Percentiles rank a stretch among this genome's conserved stretches.
Conservation (phyloP, 1,140 invertebrate genomes). For the Cyclina sinensis region DNA sequence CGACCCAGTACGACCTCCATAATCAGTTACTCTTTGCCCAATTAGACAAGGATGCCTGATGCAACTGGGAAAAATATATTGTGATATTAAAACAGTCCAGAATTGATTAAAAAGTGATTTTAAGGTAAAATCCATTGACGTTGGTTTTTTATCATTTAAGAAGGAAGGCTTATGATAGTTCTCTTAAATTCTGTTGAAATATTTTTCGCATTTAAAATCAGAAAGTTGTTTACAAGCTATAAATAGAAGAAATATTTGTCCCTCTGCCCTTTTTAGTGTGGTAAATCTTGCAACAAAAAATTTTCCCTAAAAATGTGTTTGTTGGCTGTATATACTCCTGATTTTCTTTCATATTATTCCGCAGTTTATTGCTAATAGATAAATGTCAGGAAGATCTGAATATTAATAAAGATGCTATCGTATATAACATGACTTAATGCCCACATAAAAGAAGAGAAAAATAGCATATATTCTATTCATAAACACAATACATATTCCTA, state of each 20-base stretch:
- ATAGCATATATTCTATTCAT: constrained; percentile 37
- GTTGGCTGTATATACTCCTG: background rate
- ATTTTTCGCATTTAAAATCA: too few relatives aligned
- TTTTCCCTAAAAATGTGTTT: background rate
- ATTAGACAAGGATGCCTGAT: constrained; percentile 12
- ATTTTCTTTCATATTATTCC: background rate
- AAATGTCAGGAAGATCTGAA: constrained; percentile 47
- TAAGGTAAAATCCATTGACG: too few relatives aligned
- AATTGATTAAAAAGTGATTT: too few relatives aligned
- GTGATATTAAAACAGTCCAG: background rate
- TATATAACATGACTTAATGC: constrained; percentile 51
- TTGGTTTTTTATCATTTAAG: too few relatives aligned
- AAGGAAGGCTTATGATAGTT: too few relatives aligned
- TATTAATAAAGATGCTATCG: constrained; percentile 56
- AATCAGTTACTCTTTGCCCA: constrained; percentile 35
- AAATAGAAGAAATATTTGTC: too few relatives aligned
- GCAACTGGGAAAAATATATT: background rate
- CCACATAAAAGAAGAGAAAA: constrained; percentile 14
- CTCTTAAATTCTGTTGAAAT: too few relatives aligned
- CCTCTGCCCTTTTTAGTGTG: too few relatives aligned
- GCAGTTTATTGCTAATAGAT: constrained; percentile 33
- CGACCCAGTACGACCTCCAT: constrained; percentile 24
- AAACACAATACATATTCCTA: background rate
- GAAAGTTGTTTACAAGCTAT: too few relatives aligned
- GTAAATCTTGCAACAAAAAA: too few relatives aligned